phyloP scores from a whole-genome alignment of 2,797 vertebrate species.

The Pagetopsis macropterus region DNA sequence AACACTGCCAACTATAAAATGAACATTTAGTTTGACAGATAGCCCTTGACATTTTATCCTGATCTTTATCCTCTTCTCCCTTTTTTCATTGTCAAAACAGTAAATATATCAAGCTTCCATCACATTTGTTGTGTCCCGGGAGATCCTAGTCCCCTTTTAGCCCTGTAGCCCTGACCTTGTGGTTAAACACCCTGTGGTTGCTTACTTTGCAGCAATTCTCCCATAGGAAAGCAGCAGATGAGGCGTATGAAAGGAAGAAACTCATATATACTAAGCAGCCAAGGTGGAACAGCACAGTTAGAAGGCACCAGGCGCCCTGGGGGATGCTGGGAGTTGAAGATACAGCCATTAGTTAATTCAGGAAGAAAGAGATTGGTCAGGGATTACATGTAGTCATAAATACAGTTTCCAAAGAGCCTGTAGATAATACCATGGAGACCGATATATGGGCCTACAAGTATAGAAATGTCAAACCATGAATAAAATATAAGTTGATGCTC shows the following conservation, averaged over 20 bases:
- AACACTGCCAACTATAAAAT: no score
- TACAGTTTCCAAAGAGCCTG: conserved; percentile 21
- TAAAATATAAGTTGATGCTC: conserved; percentile 31
- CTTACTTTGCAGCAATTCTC: conserved; percentile 24
- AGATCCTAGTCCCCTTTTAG: conserved; percentile 4
- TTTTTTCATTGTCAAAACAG: background rate
- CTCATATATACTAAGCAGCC: conserved; percentile 24
- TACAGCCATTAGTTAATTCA: conserved; percentile 44
- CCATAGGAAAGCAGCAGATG: conserved; percentile 37
- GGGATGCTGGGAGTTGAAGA: conserved; percentile 27
- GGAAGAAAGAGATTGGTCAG: conserved; percentile 30
- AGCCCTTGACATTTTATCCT: no score
- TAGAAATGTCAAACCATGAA: conserved; percentile 16
- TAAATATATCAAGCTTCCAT: background rate
- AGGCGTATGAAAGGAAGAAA: conserved; percentile 30
- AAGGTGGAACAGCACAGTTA: conserved; percentile 19
- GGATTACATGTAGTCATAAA: conserved; percentile 34
- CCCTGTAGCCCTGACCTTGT: conserved; percentile 36
- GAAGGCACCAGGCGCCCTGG: conserved; percentile 22
- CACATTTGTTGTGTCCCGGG: conserved; percentile 14
- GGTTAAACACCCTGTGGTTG: conserved; percentile 32
- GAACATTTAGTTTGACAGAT: no score
- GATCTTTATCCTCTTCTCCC: background rate
- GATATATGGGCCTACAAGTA: conserved; percentile 1
- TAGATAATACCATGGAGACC: conserved; percentile 16